A percentile compares a stretch with the other conserved stretches of the same genome.
Evolutionary conservation across 2,797 vertebrate genomes (phyloP).

Genomic region (Chanos chanos): DNA sequence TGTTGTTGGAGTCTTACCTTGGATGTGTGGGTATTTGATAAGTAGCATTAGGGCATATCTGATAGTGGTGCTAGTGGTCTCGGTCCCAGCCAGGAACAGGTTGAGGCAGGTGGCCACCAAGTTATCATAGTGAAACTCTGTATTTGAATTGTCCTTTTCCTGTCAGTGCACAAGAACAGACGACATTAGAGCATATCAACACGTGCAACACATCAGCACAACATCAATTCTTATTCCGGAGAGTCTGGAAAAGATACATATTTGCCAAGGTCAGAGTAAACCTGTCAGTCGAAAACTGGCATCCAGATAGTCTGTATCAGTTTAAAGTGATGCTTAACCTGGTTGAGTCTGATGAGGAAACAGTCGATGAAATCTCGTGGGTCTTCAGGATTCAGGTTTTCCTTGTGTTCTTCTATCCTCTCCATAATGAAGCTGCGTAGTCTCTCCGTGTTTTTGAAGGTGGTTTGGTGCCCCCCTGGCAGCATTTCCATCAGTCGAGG

Average conservation of each 20-base stretch:
- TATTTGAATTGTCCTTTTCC: constrained; percentile 61
- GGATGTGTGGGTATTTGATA: constrained; percentile 70
- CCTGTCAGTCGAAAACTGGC: too few species aligned
- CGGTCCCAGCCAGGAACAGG: constrained; percentile 69
- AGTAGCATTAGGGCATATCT: constrained; percentile 68
- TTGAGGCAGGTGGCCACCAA: constrained; percentile 64
- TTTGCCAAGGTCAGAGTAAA: too few species aligned
- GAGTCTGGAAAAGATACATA: too few species aligned
- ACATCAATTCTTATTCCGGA: too few species aligned
- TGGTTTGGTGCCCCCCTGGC: constrained; percentile 48
- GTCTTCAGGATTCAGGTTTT: constrained; percentile 52
- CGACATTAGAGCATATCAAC: too few species aligned
- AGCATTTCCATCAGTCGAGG: constrained; percentile 59
- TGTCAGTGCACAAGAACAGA: constrained; percentile 27
- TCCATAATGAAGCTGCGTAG: constrained; percentile 51
- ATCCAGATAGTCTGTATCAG: too few species aligned
- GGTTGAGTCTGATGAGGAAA: constrained; percentile 63
- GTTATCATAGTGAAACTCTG: constrained; percentile 69
- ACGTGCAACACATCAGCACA: too few species aligned
- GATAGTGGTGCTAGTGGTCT: constrained; percentile 67
- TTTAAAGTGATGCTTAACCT: constrained; percentile 38
- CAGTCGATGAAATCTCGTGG: constrained; percentile 70
- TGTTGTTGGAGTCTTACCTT: constrained; percentile 54
- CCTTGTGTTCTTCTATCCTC: constrained; percentile 58
- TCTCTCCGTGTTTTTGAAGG: constrained; percentile 34